Evolutionary conservation across 2,888 invertebrate genomes (phyloP), one percentile per base, ranked within the genome.

Genomic region (Diadegma fenestrale): DNA sequence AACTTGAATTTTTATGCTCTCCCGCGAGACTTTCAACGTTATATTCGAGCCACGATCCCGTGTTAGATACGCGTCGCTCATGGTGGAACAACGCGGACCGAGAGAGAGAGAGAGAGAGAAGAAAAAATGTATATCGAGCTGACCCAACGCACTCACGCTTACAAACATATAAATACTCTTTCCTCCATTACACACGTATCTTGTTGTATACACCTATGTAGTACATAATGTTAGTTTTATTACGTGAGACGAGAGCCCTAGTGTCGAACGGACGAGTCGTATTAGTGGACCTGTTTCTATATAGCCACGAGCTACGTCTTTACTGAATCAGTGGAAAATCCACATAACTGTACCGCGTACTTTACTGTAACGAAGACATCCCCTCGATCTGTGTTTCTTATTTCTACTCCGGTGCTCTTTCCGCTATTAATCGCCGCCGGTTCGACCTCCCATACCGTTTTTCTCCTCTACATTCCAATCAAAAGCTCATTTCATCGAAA

Each of bases 1-100:
- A 72, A 69, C 54, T 43, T 66, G 54, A 77, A 63, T 69, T 82
- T 80, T 80, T 69, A 75, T 75, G 48, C 17, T 43, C 78, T 10
- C 78, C 43, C 17, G 78, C 17, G 78, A 51, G 58, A 58, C 78
- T 78, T 43, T 76, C 64, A 71, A 41, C 41, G 48, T 68, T 41
- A 26, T 82, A 82, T 77, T 64, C 71, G 71, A 71, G 66, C 43
- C 82, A 77, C 82, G 82, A 82, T 81, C 83, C 82, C 84, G 90
- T 88, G 88, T 90, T 88, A 88, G 84, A 89, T 91, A 92, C 92
- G 92, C 90, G 92, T 86, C 88, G 89, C 84, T 87, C 91, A 92
- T 92, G 90, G 89, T 89, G 22, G 37, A 72, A 72, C 41, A 54
- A 72, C 33, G 58, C 10, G 30, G 14, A 45, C n/a, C n/a, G n/a